Conservation (phyloP, 64 coral and sea anemone genomes). For the Exaiptasia diaphana region DNA sequence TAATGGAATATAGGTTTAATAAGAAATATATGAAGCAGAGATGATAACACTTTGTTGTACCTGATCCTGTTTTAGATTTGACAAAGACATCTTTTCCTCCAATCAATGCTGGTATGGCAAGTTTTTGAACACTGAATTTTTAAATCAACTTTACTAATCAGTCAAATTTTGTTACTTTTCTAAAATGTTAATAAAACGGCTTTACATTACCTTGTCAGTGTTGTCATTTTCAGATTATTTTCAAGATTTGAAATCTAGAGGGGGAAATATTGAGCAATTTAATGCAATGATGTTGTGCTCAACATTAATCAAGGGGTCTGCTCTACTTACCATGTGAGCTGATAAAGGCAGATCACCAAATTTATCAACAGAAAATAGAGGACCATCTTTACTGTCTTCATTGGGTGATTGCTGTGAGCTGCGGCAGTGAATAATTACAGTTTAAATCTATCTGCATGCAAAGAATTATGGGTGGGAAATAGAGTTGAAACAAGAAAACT, state of each 20-base stretch:
- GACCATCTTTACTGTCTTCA: not conserved
- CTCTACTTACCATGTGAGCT: slow-evolving; percentile 40
- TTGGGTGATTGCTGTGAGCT: not conserved
- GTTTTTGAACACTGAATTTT: slow-evolving; percentile 48
- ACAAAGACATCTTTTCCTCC: slow-evolving; percentile 92
- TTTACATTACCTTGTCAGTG: slow-evolving; percentile 67
- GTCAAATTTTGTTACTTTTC: not conserved
- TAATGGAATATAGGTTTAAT: not conserved
- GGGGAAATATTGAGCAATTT: not conserved
- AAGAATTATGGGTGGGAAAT: not conserved
- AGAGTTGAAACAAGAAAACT: not conserved
- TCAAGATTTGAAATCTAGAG: slow-evolving; percentile 71
- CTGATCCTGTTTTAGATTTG: slow-evolving; percentile 91
- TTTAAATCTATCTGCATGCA: not conserved
- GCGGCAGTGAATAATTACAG: not conserved
- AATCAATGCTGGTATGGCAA: slow-evolving; percentile 35
- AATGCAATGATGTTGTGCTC: not conserved
- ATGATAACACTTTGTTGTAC: slow-evolving; percentile 11
- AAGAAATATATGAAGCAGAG: too few relatives aligned
- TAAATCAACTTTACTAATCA: not conserved
- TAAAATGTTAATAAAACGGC: too few relatives aligned
- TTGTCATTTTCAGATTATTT: slow-evolving; percentile 41
- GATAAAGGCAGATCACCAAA: slow-evolving; percentile 53
- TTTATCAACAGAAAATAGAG: slow-evolving; percentile 58
- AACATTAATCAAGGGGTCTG: not conserved